phyloP scores from a whole-genome alignment of 1,140 invertebrate genomes.

The Hyles euphorbiae region DNA sequence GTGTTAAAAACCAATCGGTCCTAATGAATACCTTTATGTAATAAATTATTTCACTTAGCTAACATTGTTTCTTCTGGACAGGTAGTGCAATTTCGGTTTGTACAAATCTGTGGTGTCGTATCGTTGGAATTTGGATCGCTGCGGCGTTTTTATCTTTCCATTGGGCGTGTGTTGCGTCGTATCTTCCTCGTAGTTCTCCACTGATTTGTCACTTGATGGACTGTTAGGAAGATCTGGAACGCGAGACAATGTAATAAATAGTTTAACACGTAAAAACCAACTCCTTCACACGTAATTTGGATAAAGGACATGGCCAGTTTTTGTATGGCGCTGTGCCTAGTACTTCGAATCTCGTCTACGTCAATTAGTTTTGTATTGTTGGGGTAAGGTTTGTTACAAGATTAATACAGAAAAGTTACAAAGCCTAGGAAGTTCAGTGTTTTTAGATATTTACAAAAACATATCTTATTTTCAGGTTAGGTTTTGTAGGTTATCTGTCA shows the following conservation, averaged over 20 bases:
- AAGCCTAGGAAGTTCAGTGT: too few relatives aligned
- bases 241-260: background rate
- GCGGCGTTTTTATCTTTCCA: constrained; percentile 44
- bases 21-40: background rate
- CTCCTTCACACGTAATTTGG: too few relatives aligned
- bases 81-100: constrained; percentile 63
- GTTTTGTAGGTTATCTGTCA: too few relatives aligned
- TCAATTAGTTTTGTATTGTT: too few relatives aligned
- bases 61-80: constrained; percentile 57
- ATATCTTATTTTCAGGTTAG: too few relatives aligned
- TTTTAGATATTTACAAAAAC: too few relatives aligned
- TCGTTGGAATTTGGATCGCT: constrained; percentile 46
- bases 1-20: background rate
- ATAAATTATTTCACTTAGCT: constrained; percentile 25
- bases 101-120: constrained; percentile 64
- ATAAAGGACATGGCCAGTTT: too few relatives aligned
- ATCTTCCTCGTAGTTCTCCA: constrained; percentile 64
- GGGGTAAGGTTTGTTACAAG: too few relatives aligned
- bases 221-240: constrained; percentile 56
- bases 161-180: constrained; percentile 35
- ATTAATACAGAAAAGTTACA: too few relatives aligned
- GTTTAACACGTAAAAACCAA: too few relatives aligned
- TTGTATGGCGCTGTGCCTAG: too few relatives aligned
- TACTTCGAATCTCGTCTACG: too few relatives aligned
- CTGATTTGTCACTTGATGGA: constrained; percentile 67